These are phyloP conservation scores for Operophtera brumata DNA, from an alignment of 2,888 invertebrate genomes.

Conservation along the genomic window DNA sequence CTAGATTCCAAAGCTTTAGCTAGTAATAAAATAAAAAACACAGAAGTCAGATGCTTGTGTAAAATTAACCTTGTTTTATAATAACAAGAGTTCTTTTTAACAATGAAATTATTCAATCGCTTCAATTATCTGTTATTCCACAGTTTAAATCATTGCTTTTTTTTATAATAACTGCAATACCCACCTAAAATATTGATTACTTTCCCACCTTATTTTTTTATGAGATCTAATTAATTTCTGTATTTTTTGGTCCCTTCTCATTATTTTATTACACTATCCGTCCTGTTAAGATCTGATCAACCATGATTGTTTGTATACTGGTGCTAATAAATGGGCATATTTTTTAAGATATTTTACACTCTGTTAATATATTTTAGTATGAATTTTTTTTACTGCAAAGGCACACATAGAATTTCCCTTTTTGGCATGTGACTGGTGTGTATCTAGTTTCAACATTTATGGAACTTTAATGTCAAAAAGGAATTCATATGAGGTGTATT, in stretches of 20 bases:
- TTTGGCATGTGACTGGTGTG: too few species aligned
- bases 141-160: slow-evolving; percentile 18
- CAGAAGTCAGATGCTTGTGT: too few species aligned
- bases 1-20: too few species aligned
- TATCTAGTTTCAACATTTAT: too few species aligned
- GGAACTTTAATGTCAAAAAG: too few species aligned
- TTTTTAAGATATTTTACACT: background rate
- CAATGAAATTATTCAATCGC: background rate
- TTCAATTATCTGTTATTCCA: slow-evolving; percentile 16
- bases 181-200: slow-evolving; percentile 6
- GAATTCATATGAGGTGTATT: too few species aligned
- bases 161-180: slow-evolving; percentile 6
- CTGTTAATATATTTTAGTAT: too few species aligned
- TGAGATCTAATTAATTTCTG: slow-evolving; percentile 7
- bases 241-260: slow-evolving; percentile 19
- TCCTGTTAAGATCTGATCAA: slow-evolving; percentile 1
- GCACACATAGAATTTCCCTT: too few species aligned
- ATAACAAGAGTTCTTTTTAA: background rate
- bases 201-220: background rate
- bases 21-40: too few species aligned
- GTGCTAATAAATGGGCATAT: background rate
- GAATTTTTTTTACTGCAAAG: too few species aligned
- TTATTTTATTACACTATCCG: background rate
- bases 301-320: background rate
- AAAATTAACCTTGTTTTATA: too few species aligned